Base-by-base conservation (phyloP, 53 echinoderm and acorn worm species). In the Arbacia lixula region DNA sequence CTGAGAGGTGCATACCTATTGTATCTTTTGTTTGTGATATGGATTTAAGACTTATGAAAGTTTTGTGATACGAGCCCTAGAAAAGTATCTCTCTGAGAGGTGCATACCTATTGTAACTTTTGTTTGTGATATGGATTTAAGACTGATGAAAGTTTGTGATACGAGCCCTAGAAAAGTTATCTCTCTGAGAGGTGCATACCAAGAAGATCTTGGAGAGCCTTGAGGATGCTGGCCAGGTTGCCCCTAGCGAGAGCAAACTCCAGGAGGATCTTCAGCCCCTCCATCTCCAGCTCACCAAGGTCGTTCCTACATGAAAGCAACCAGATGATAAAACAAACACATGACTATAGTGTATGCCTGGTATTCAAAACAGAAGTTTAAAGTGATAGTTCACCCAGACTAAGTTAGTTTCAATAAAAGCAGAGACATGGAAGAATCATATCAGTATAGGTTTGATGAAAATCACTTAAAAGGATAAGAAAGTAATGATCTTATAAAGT, bases 211-310 rank as follows among this genome's bases (percentile, higher is more conserved):
- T 86, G 88, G 14, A 97, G 88, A 66, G 91, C 90, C 66, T 89
- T 92, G 36, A 99, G 68, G 14, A 99, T 81, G 36, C 91, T 60
- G 25, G 85, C 88, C 14, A 95, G 69, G 28, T 88, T 94, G 19
- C 99, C 99, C 68, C 99, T 88, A 19, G 99, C 99, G 33, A 99
- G 69, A 1, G 94, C 90, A 6, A 99, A 89, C 75, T 94, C 92
- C 30, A 95, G 71, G 16, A 95, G 71, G 28, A 99, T 85, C 67
- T 89, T 71, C 24, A 95, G 61, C 10, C 94, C 99, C 62, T 99
- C 92, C 60, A 92, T 58, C 4, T 90, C 90, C 37, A 91, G 66
- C 26, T 73, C 34, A 22, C 94, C 95, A 54, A 80, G 62, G 1
- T 85, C 55, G 75, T 91, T 87, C 68, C 93, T 93, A 79, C 27